Evolutionary conservation across 2,113 vertebrate species (phyloP).

Genomic region (Larimichthys polyactis): DNA sequence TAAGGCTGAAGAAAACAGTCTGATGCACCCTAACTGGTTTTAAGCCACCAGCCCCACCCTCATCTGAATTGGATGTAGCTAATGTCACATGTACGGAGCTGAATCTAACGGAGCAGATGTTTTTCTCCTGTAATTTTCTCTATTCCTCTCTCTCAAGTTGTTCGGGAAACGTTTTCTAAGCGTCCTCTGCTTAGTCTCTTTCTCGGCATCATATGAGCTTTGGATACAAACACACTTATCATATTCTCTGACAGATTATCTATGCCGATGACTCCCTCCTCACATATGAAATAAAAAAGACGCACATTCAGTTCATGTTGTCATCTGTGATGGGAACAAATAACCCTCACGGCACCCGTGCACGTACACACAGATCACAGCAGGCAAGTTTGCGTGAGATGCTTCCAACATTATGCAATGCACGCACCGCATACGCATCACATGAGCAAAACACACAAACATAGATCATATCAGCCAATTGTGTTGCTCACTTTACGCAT

Average conservation of each 20-base stretch:
- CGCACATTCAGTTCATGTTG: background rate
- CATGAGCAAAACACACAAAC: constrained; percentile 8
- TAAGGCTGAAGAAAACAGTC: constrained; percentile 22
- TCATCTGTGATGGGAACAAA: background rate
- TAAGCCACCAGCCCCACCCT: background rate
- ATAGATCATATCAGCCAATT: constrained; percentile 13
- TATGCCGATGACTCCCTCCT: background rate
- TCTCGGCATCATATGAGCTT: background rate
- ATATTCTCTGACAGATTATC: background rate
- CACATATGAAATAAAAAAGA: background rate
- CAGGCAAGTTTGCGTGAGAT: background rate
- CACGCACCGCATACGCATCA: background rate
- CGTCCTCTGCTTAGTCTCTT: background rate
- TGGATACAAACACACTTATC: background rate
- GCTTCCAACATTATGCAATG: background rate
- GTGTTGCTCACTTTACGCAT: constrained; percentile 5
- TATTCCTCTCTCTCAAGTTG: too few species aligned
- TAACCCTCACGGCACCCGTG: background rate
- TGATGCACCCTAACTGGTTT: constrained; percentile 8
- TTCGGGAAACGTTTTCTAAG: background rate
- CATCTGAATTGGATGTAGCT: background rate
- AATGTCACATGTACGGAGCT: constrained; percentile 6
- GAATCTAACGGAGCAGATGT: background rate
- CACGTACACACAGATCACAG: background rate
- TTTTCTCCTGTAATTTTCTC: background rate